Percentiles rank a stretch among this genome's conserved stretches.
phyloP scores from a whole-genome alignment of 2,113 vertebrate genomes.

The Anoura caudifer region DNA sequence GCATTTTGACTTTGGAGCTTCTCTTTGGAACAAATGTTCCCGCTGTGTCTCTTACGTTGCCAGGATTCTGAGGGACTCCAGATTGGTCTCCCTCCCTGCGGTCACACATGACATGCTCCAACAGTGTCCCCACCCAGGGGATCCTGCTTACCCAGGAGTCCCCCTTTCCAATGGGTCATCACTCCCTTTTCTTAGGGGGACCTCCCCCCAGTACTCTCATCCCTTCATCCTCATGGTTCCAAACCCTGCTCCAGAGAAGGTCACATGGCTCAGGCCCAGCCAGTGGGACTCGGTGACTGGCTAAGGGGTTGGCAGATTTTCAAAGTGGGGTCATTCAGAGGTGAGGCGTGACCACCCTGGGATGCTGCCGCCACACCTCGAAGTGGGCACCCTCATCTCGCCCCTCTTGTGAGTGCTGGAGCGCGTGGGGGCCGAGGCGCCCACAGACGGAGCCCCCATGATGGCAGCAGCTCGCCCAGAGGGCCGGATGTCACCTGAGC shows the following conservation, averaged over 20 bases:
- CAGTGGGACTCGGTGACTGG: not conserved
- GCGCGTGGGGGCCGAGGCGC: not conserved
- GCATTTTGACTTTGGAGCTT: constrained; percentile 55
- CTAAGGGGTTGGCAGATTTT: too few relatives aligned
- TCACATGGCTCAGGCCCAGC: not conserved
- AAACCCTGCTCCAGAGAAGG: too few relatives aligned
- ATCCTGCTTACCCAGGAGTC: not conserved
- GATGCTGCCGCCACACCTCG: accelerated
- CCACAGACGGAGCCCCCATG: accelerated
- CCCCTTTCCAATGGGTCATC: accelerated
- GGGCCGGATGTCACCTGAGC: accelerated
- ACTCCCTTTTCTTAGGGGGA: not conserved
- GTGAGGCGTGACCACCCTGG: accelerated
- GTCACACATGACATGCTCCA: accelerated
- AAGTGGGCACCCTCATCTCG: not conserved
- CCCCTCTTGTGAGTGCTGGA: too few relatives aligned
- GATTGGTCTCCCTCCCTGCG: not conserved
- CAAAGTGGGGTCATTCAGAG: not conserved
- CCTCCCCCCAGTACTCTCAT: too few relatives aligned
- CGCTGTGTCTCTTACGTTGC: not conserved
- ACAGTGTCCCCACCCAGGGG: not conserved
- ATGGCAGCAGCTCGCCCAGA: accelerated
- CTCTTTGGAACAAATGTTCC: not conserved
- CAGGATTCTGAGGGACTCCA: too few relatives aligned
- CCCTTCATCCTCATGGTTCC: not conserved